Percentiles rank a stretch among this genome's conserved stretches.
These are phyloP conservation scores for Octonoba sinensis DNA, from an alignment of 2,888 invertebrate genomes.

Conservation along the genomic window DNA sequence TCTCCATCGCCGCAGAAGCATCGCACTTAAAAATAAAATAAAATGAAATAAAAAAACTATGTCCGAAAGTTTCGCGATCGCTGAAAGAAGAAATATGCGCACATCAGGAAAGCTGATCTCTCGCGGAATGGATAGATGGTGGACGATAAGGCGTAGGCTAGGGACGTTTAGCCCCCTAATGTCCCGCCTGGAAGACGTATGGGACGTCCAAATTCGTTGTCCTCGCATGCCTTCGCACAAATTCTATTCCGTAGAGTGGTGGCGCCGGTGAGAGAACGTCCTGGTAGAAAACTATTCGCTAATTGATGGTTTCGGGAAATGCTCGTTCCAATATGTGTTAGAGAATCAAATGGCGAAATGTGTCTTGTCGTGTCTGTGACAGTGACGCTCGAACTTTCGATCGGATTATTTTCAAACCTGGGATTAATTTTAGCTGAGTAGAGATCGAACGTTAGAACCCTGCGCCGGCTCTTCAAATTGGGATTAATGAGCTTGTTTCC, in stretches of 20 bases:
- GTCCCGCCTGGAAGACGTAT: slow-evolving; percentile 45
- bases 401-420: slow-evolving; percentile 38
- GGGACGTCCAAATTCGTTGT: slow-evolving; percentile 49
- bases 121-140: slow-evolving; percentile 32
- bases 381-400: slow-evolving; percentile 46
- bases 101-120: slow-evolving; percentile 49
- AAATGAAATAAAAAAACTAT: background rate
- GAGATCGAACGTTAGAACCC: background rate
- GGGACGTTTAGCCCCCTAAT: slow-evolving; percentile 25
- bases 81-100: slow-evolving; percentile 61
- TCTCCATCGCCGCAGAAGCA: slow-evolving; percentile 16
- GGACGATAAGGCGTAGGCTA: slow-evolving; percentile 8
- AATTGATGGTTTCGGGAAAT: slow-evolving; percentile 55
- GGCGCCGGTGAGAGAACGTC: slow-evolving; percentile 1
- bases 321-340: slow-evolving; percentile 45
- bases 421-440: slow-evolving; percentile 28
- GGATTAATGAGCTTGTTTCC: slow-evolving; percentile 21
- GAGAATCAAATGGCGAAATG: slow-evolving; percentile 37
- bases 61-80: slow-evolving; percentile 41
- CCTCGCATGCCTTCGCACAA: slow-evolving; percentile 12
- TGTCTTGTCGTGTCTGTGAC: slow-evolving; percentile 38
- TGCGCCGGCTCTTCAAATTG: slow-evolving; percentile 4
- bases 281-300: slow-evolving; percentile 18
- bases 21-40: slow-evolving; percentile 61
- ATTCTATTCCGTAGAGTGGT: slow-evolving; percentile 15